phyloP scores from a whole-genome alignment of 1,140 invertebrate genomes.

The Brachionus koreanus region DNA sequence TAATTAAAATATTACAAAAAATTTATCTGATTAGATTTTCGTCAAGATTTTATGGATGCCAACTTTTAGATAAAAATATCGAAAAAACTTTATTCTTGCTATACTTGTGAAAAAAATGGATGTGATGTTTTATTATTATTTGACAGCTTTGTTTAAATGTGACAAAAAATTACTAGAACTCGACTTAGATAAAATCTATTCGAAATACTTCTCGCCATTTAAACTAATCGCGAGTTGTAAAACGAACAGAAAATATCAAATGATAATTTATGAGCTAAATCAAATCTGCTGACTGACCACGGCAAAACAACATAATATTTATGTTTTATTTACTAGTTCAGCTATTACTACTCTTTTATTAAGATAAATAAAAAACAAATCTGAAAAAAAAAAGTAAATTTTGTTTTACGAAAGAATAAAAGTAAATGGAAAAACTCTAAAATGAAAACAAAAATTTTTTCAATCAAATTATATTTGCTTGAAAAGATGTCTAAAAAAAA shows the following conservation, averaged over 20 bases:
- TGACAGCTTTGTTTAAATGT: conserved; percentile 23
- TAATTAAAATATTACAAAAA: conserved; percentile 2
- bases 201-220: background rate
- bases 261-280: conserved; percentile 27
- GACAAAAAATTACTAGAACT: background rate
- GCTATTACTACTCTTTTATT: conserved; percentile 10
- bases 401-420: conserved; percentile 8
- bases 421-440: background rate
- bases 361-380: conserved; percentile 32
- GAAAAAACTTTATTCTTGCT: background rate
- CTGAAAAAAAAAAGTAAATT: background rate
- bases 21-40: conserved; percentile 31
- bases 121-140: background rate
- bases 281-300: background rate
- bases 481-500: conserved; percentile 15
- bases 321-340: conserved; percentile 22
- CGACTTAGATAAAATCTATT: background rate
- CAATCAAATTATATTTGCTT: conserved; percentile 16
- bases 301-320: conserved; percentile 2
- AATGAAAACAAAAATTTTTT: background rate
- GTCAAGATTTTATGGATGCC: conserved; percentile 28
- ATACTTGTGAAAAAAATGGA: background rate
- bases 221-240: background rate
- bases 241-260: background rate
- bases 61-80: conserved; percentile 19